Evolutionary conservation across 1,140 invertebrate species (phyloP), one percentile per base, ranked within the genome.

Genomic region (Zaprionus inermis): DNA sequence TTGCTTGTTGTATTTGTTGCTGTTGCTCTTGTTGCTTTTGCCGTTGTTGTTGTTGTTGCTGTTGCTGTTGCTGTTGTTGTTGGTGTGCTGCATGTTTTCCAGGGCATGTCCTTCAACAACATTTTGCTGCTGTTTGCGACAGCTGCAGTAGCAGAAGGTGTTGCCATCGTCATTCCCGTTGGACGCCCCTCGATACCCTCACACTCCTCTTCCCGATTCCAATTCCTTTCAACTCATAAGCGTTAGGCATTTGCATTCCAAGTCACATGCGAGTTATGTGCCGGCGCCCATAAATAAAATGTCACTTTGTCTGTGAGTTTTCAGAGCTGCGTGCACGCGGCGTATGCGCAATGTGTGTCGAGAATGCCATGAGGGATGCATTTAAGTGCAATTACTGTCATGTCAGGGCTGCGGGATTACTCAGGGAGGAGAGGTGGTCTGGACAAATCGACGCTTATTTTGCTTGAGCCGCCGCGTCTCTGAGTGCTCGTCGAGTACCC

Each of bases 401-500:
- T 44, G 77, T 66, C 49, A 78, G 70, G 38, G 68, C 36, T 49
- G 51, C 56, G 38, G 55, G 44, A 67, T 54, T 30, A 28, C 14
- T 30, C 10, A 30, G n/a, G 14, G 12, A 10, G 24, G 44, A 3
- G 9, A 20, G 3, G 11, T 14, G 16, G 44, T 6, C 18, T 3
- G 44, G 3, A 11, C 44, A 49, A 49, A 49, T 49, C 44, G 44
- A 49, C 18, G 75, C 34, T 79, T 79, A 71, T 66, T 60, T 57
- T 72, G 76, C 71, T 51, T 68, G 61, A 54, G 30, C 63, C 79
- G 59, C 67, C 44, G 44, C 18, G 44, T 49, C 22, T 76, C 59
- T 68, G 67, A 68, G 65, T 86, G 72, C 66, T 60, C 72, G 24
- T 72, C 66, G 76, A 81, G 78, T 65, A 81, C 79, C 71, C 79